These are phyloP conservation scores for Theodoxus fluviatilis DNA, from an alignment of 2,888 invertebrate species.

Conservation along the genomic window DNA sequence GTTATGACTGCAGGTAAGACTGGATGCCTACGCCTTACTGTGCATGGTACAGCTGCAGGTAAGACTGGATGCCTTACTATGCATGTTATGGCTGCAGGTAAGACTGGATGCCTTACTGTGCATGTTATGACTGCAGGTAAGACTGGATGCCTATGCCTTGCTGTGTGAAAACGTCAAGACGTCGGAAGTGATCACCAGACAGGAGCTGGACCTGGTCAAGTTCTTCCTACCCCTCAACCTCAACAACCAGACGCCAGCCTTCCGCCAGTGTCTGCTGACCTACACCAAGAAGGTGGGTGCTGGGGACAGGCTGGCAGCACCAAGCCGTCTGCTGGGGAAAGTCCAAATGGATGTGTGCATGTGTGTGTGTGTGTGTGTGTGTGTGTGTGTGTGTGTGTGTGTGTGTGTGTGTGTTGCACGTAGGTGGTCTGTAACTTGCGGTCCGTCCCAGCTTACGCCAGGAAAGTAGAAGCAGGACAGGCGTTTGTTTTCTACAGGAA, in stretches of 20 bases:
- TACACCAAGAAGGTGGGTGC: conserved; percentile 75
- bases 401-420: conserved; percentile 13
- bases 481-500: too few relatives aligned
- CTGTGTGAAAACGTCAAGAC: conserved; percentile 78
- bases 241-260: conserved; percentile 74
- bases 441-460: too few relatives aligned
- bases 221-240: conserved; percentile 76
- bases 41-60: too few relatives aligned
- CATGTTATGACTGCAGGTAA: conserved; percentile 72
- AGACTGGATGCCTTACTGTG: too few relatives aligned
- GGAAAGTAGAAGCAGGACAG: too few relatives aligned
- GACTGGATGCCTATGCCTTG: conserved; percentile 75
- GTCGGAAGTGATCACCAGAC: conserved; percentile 72
- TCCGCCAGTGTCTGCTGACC: conserved; percentile 75
- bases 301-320: background rate
- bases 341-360: background rate
- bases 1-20: too few relatives aligned
- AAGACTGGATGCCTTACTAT: too few relatives aligned
- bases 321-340: background rate
- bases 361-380: background rate
- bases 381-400: background rate
- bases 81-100: too few relatives aligned
- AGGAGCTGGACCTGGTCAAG: conserved; percentile 74
- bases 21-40: too few relatives aligned
- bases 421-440: too few relatives aligned